Evolutionary conservation across 64 coral and sea anemone genomes (phyloP).

Genomic region (Pocillopora damicornis): DNA sequence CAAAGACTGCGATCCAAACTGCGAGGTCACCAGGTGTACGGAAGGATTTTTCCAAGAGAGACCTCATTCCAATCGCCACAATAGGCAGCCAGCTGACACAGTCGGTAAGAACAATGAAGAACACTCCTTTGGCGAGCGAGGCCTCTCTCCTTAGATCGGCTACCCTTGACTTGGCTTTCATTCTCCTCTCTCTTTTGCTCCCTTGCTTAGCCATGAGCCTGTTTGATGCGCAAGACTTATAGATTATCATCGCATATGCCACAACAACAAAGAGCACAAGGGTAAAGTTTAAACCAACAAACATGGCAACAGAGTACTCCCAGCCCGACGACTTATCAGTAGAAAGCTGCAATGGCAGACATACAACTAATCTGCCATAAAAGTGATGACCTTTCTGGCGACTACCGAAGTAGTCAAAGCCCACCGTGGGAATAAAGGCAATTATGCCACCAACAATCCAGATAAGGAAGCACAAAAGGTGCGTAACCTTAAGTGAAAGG

Average conservation of each 20-base stretch:
- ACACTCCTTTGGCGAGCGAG: background rate
- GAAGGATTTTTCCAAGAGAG: background rate
- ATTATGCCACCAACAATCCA: background rate
- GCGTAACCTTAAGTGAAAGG: background rate
- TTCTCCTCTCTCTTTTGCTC: background rate
- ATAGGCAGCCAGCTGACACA: background rate
- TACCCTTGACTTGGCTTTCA: background rate
- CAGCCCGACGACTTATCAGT: background rate
- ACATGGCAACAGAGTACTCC: background rate
- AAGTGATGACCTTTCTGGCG: background rate
- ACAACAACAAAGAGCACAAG: background rate
- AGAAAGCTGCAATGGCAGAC: background rate
- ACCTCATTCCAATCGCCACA: background rate
- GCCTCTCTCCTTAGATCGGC: background rate
- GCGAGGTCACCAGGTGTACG: no score
- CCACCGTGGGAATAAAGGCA: background rate
- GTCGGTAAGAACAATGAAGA: background rate
- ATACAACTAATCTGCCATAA: background rate
- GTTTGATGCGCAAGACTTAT: background rate
- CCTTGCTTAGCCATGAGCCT: background rate
- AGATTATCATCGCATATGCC: background rate
- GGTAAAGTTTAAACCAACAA: background rate
- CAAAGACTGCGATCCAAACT: no score
- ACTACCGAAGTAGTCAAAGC: background rate
- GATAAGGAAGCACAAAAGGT: background rate